These are phyloP conservation scores for Erythrocercus mccallii DNA, from an alignment of 2,113 vertebrate genomes.

Conservation along the genomic window DNA sequence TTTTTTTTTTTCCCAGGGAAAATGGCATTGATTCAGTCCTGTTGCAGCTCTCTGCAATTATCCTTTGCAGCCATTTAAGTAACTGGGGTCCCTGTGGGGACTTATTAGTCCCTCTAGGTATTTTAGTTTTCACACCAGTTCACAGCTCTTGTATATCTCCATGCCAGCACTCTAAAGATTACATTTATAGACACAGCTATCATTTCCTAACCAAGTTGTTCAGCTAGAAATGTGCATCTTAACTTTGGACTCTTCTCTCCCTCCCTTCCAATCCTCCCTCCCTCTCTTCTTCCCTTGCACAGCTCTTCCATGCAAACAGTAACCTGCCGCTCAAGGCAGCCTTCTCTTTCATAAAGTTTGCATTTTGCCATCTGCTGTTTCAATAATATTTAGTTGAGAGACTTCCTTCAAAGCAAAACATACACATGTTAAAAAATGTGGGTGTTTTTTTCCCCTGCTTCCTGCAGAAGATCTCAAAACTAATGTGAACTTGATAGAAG, in stretches of 20 bases:
- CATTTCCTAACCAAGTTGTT: conserved; percentile 42
- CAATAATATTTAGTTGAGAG: conserved; percentile 34
- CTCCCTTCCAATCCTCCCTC: not conserved
- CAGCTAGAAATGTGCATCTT: not conserved
- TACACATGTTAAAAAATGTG: not conserved
- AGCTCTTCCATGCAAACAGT: conserved; percentile 3
- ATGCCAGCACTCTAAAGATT: conserved; percentile 45
- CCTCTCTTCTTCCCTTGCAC: not conserved
- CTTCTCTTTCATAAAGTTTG: conserved; percentile 24
- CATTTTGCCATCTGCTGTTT: conserved; percentile 49
- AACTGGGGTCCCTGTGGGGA: conserved; percentile 47
- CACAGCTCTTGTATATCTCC: conserved; percentile 46
- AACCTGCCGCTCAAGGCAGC: conserved; percentile 22
- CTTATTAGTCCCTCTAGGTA: conserved; percentile 56
- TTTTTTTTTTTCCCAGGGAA: not conserved
- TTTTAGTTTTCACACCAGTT: conserved; percentile 67
- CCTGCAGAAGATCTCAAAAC: not conserved
- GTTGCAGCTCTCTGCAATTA: conserved; percentile 63
- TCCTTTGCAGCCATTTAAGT: conserved; percentile 66
- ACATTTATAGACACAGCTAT: conserved; percentile 31
- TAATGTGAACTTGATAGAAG: conserved; percentile 29
- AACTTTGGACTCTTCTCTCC: conserved; percentile 17
- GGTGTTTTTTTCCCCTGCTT: rapidly evolving
- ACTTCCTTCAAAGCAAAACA: conserved; percentile 63
- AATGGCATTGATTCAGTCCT: conserved; percentile 49